Base-by-base conservation (phyloP, 2,113 vertebrate species). In the Numida meleagris region DNA sequence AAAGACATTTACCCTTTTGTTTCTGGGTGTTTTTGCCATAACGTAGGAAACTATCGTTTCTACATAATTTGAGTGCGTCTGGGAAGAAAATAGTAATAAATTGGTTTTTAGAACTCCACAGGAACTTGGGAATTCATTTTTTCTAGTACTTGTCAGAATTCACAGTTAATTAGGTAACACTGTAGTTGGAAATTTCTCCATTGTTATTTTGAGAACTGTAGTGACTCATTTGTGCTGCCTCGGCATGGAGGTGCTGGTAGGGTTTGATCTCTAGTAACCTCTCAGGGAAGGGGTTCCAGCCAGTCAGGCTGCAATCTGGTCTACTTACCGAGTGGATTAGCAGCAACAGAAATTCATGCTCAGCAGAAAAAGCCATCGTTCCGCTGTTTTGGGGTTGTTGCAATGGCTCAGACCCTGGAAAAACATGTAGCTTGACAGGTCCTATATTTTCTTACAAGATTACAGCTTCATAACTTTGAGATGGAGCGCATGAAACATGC, bases 251-350 rank as follows among this genome's bases (percentile, higher is more conserved):
- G 21, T 68, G 89, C 61, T 93, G 82, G 12, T 51, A 33, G 81
- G 81, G 53, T 94, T 90, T 94, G 92, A 61, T 94, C 95, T 80
- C 7, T 34, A 65, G 92, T 95, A 92, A 94, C 92, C 93, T 95
- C 70, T 0, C 12, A 36, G 90, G 14, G 72, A 84, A 11, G 0
- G 3, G 25, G 40, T 55, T 86, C 24, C 29, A 71, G 74, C 58
- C 12, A 6, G 84, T 18, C 58, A 31, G 15, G 13, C 36, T 4
- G 67, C 5, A 10, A 36, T 9, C 0, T 10, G 48, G 55, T 46
- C 2, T 63, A 89, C 93, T 90, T 50, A 10, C 1, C 5, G 33
- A 10, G 55, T 0, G 2, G 12, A 65, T 94, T 59, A 50, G 66
- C 27, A 42, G 55, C 76, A 4, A 25, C 33, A 59, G 59, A 75